Evolutionary conservation across 2,888 invertebrate species (phyloP), one percentile per base, ranked within the genome.

Genomic region (Diarsia mendica): DNA sequence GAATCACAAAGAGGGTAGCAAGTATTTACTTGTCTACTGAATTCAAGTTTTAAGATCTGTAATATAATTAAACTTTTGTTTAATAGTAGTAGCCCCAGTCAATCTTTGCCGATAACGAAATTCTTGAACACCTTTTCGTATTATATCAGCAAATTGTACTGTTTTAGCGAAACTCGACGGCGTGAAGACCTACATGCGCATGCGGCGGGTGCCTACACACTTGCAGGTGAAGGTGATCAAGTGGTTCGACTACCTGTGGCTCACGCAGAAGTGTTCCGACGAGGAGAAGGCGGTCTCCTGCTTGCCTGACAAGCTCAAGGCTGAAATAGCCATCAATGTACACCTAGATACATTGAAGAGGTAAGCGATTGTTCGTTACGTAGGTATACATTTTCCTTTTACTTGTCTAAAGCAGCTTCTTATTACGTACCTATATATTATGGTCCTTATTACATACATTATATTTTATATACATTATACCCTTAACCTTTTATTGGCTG

Each of bases 211-310:
- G 85, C 99, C 99, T 60, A 98, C 98, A 89, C 98, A 99, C 95
- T 97, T 99, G 80, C 99, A 99, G 95, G 98, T 99, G 91, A 99
- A 99, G 96, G 99, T 96, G 75, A 99, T 99, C 96, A 99, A 99
- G 96, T 99, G 99, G 99, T 99, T 99, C 96, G 99, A 99, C 97
- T 99, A 99, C 95, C 97, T 99, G 91, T 99, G 99, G 99, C 98
- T 99, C 91, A 99, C 99, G 87, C 99, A 99, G 97, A 99, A 99
- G 97, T 99, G 99, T 93, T 99, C 99, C 44, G 99, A 99, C 94
- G 99, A 99, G 95, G 99, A 99, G 95, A 98, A 98, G 94, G 99
- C 99, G 76, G 99, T 99, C 89, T 98, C 98, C 92, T 99, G 99
- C 97, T 97, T 99, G 92, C 99, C 99, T 96, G 99, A 99, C 97